Percentiles rank a stretch among this genome's conserved stretches.
Conservation (phyloP, 2,113 vertebrate genomes). For the Corythornis cristatus region DNA sequence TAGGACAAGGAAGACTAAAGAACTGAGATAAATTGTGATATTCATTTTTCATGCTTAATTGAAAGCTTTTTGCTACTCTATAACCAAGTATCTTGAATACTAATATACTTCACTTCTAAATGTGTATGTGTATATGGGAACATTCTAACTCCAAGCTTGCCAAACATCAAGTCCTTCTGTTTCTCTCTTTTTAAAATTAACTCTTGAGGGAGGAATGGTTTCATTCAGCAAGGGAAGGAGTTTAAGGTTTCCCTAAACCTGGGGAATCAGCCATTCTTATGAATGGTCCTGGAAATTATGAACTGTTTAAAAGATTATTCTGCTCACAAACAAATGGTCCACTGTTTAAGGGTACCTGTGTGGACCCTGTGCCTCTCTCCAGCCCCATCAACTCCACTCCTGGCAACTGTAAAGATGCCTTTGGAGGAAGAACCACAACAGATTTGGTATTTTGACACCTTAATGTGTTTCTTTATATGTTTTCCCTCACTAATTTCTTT, state of each 20-base stretch:
- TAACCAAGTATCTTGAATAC: constrained; percentile 68
- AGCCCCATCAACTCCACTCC: too few species aligned
- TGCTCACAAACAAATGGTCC: constrained; percentile 14
- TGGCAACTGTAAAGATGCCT: background rate
- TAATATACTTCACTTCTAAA: constrained; percentile 65
- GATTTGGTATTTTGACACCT: background rate
- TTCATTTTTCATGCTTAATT: constrained; percentile 57
- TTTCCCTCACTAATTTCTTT: background rate
- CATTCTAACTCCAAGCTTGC: constrained; percentile 60
- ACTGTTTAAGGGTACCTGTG: constrained; percentile 12
- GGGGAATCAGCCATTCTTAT: constrained; percentile 40
- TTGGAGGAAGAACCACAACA: background rate
- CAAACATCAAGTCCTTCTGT: constrained; percentile 66
- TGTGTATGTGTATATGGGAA: constrained; percentile 69
- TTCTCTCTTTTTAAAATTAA: constrained; percentile 73
- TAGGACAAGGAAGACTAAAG: constrained; percentile 39
- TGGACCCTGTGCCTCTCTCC: background rate
- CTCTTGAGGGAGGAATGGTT: constrained; percentile 56
- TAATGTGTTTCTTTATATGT: background rate
- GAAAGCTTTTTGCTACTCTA: constrained; percentile 56
- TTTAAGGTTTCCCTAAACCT: constrained; percentile 30
- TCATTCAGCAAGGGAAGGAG: constrained; percentile 38
- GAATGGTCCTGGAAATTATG: constrained; percentile 54
- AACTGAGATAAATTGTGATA: constrained; percentile 63
- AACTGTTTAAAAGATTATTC: constrained; percentile 42